These are phyloP conservation scores for Scaptomyza tumidula DNA, from an alignment of 2,888 invertebrate genomes.

Conservation along the genomic window DNA sequence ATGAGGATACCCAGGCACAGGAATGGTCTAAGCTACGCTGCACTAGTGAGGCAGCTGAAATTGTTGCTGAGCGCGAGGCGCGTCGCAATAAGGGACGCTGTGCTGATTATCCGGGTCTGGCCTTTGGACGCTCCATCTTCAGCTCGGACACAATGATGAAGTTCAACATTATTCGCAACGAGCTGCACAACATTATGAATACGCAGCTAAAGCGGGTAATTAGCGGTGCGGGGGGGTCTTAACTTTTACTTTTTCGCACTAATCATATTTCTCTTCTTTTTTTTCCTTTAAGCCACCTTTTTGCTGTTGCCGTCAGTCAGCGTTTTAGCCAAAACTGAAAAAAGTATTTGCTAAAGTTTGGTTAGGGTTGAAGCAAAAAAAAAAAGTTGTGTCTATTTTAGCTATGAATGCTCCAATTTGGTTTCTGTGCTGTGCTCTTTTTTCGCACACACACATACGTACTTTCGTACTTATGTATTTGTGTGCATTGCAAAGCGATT, in stretches of 20 bases:
- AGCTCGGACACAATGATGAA: slow-evolving; percentile 99
- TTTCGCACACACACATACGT: slow-evolving; percentile 28
- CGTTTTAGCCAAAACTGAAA: slow-evolving; percentile 33
- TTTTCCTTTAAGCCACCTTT: slow-evolving; percentile 50
- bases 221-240: slow-evolving; percentile 34
- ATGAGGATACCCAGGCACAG: slow-evolving; percentile 91
- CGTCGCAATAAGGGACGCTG: slow-evolving; percentile 90
- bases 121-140: slow-evolving; percentile 96
- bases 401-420: slow-evolving; percentile 63
- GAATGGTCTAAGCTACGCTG: slow-evolving; percentile 94
- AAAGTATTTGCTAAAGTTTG: slow-evolving; percentile 56
- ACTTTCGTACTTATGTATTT: slow-evolving; percentile 10
- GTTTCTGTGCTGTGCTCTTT: slow-evolving; percentile 26
- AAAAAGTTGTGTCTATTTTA: slow-evolving; percentile 31
- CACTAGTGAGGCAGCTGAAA: slow-evolving; percentile 94
- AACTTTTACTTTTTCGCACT: slow-evolving; percentile 9
- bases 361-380: slow-evolving; percentile 54
- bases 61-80: slow-evolving; percentile 93
- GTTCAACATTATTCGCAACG: slow-evolving; percentile 97
- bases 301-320: slow-evolving; percentile 19
- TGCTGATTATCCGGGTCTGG: slow-evolving; percentile 96
- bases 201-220: slow-evolving; percentile 97
- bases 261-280: slow-evolving; percentile 41
- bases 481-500: slow-evolving; percentile 76
- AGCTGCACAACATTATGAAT: slow-evolving; percentile 98